These are phyloP conservation scores for Hydractinia symbiolongicarpus DNA, from an alignment of 30 jellyfish, hydroid and myxozoan species.

Conservation along the genomic window DNA sequence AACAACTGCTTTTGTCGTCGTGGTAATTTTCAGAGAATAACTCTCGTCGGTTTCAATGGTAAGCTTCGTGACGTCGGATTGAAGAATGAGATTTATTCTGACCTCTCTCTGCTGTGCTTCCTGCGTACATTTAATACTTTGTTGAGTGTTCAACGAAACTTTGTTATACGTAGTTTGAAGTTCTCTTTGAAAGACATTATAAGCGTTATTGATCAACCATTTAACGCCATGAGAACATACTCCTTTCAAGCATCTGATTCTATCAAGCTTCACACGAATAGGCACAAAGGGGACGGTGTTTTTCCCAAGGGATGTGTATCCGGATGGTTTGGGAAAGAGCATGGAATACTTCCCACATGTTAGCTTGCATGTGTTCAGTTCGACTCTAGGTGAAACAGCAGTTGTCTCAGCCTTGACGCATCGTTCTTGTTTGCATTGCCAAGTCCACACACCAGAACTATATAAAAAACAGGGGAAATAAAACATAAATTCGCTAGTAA, in stretches of 20 bases:
- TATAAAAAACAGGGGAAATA: neutral
- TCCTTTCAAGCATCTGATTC: neutral
- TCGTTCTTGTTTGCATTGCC: slow-evolving; percentile 27
- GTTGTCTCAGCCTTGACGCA: slow-evolving; percentile 20
- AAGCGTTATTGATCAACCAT: slow-evolving; percentile 19
- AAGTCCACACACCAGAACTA: slow-evolving; percentile 28
- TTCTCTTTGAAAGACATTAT: slow-evolving; percentile 6
- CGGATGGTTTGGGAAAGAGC: slow-evolving; percentile 79
- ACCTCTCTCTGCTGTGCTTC: slow-evolving; percentile 14
- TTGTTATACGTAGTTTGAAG: slow-evolving; percentile 23
- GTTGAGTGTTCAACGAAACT: neutral
- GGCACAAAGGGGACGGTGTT: slow-evolving; percentile 53
- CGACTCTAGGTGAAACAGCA: neutral
- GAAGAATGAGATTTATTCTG: neutral
- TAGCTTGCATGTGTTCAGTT: slow-evolving; percentile 55
- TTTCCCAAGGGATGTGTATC: slow-evolving; percentile 51
- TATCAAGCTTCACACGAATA: neutral
- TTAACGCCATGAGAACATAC: neutral
- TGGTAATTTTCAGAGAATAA: slow-evolving; percentile 30
- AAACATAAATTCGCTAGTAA: neutral
- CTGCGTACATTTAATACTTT: neutral
- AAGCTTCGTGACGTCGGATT: slow-evolving; percentile 21
- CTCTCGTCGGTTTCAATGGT: slow-evolving; percentile 55
- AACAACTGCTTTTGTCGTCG: neutral
- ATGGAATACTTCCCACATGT: slow-evolving; percentile 67